Evolutionary conservation across 2,113 vertebrate species (phyloP).

Genomic region (Periophthalmodon schlosseri): DNA sequence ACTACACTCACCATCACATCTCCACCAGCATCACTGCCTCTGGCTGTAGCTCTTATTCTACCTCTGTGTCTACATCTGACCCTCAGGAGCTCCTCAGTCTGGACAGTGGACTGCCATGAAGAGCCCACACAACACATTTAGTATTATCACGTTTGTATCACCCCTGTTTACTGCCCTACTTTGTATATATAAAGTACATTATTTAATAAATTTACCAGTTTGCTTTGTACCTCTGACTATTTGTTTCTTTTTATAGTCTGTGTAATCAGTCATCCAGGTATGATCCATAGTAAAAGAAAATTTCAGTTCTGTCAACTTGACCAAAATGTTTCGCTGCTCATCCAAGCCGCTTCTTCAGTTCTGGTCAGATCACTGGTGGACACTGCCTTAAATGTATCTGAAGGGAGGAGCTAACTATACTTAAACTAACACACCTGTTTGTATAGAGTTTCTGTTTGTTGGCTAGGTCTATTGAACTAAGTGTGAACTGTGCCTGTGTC

Average conservation of each 20-base stretch:
- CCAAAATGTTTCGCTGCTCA: no score
- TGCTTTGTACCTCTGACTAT: background rate
- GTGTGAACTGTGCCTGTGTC: no score
- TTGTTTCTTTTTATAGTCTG: background rate
- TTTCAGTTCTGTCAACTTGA: no score
- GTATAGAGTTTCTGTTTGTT: no score
- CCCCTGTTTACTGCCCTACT: conserved; percentile 37
- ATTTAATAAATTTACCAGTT: background rate
- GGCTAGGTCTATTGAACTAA: no score
- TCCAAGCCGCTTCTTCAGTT: no score
- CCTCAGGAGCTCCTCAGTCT: conserved; percentile 66
- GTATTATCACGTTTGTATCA: conserved; percentile 20
- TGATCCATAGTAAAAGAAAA: no score
- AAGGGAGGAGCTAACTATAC: no score
- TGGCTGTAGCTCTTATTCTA: background rate
- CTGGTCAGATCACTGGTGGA: no score
- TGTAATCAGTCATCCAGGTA: background rate
- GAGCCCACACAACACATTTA: conserved; percentile 12
- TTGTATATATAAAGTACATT: conserved; percentile 1
- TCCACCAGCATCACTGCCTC: background rate
- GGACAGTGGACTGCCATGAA: conserved; percentile 37
- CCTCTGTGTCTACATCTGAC: background rate
- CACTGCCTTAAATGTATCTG: no score
- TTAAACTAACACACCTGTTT: no score
- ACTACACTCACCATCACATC: conserved; percentile 10